Percentiles rank a stretch among this genome's conserved stretches.
phyloP scores from a whole-genome alignment of 2,113 vertebrate genomes.

The Phrynosoma platyrhinos region DNA sequence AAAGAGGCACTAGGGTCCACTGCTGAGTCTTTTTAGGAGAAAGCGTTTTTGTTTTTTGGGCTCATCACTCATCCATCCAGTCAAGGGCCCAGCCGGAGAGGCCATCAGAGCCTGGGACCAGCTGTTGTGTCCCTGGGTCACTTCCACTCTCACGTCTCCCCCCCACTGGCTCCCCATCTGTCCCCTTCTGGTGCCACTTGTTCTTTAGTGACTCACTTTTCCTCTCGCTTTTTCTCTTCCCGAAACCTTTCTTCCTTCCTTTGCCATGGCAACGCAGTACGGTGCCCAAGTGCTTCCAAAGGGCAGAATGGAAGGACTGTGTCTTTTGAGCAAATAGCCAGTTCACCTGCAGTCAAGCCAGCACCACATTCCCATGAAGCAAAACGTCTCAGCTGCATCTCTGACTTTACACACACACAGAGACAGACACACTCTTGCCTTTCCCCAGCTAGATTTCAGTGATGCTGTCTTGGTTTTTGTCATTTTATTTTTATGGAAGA shows the following conservation, averaged over 20 bases:
- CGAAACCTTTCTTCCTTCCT: not conserved
- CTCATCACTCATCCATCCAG: not conserved
- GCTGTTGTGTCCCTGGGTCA: slow-evolving; percentile 30
- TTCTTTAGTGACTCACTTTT: not conserved
- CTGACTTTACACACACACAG: not conserved
- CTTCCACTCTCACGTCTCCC: not conserved
- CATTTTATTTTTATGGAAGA: not conserved
- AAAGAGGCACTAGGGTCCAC: not conserved
- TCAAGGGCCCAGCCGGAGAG: not conserved
- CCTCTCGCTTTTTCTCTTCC: not conserved
- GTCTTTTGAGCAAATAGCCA: not conserved
- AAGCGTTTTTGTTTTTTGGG: not conserved
- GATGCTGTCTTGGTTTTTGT: rapidly evolving
- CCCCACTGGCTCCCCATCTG: not conserved
- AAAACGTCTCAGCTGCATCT: too few species aligned
- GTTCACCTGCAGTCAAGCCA: not conserved
- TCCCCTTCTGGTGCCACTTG: slow-evolving; percentile 12
- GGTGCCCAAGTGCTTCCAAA: not conserved
- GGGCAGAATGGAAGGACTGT: slow-evolving; percentile 5
- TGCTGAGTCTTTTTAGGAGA: not conserved
- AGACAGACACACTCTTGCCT: rapidly evolving
- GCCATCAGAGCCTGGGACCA: slow-evolving; percentile 5
- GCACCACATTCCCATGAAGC: not conserved
- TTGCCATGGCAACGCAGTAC: slow-evolving; percentile 9
- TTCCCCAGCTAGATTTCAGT: rapidly evolving